These are phyloP conservation scores for Drosophila nasuta DNA, from an alignment of 1,140 invertebrate genomes.

Conservation along the genomic window DNA sequence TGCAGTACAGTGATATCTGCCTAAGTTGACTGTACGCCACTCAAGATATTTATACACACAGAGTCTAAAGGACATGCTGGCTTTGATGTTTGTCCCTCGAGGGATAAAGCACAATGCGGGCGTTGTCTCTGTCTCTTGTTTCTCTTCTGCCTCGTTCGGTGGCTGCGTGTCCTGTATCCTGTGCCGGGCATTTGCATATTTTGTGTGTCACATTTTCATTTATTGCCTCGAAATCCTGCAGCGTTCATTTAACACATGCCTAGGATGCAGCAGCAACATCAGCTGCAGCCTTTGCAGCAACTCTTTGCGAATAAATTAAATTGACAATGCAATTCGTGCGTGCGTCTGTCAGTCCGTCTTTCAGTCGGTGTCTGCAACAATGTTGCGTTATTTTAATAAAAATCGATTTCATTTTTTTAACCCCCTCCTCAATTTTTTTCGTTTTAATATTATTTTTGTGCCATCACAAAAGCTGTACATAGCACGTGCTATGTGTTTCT, in stretches of 20 bases:
- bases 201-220: constrained; percentile 59
- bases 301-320: constrained; percentile 57
- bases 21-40: background rate
- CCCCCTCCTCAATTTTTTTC: background rate
- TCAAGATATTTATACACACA: background rate
- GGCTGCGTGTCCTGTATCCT: background rate
- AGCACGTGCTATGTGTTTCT: constrained; percentile 33
- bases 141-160: background rate
- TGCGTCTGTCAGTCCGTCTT: background rate
- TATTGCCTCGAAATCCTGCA: constrained; percentile 50
- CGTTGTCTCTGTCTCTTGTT: constrained; percentile 1
- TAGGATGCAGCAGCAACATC: constrained; percentile 15
- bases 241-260: constrained; percentile 59
- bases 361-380: constrained; percentile 30
- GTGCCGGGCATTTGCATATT: constrained; percentile 52
- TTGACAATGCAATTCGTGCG: constrained; percentile 56
- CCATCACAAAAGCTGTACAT: constrained; percentile 16
- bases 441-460: constrained; percentile 23
- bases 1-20: constrained; percentile 25
- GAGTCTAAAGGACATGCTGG: background rate
- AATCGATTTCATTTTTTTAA: constrained; percentile 30
- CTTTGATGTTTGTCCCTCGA: background rate
- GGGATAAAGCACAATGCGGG: background rate
- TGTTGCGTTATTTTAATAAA: constrained; percentile 61
- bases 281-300: background rate